These are phyloP conservation scores for Metridium senile DNA, from an alignment of 92 coral and sea anemone genomes.

Conservation along the genomic window DNA sequence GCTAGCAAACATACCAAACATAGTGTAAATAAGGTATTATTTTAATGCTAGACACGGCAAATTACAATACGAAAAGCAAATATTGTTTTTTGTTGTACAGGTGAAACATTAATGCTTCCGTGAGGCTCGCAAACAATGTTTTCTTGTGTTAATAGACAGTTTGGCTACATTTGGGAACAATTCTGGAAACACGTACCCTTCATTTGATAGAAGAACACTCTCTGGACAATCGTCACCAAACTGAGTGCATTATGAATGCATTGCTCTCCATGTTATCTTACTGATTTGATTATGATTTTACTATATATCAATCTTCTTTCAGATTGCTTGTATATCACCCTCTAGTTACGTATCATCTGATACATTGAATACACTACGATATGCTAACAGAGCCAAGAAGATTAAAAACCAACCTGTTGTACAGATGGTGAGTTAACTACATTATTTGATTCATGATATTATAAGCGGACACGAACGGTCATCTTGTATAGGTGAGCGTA, in stretches of 20 bases:
- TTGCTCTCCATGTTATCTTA: too few relatives aligned
- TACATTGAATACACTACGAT: constrained; percentile 93
- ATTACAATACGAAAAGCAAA: too few relatives aligned
- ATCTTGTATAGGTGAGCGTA: too few relatives aligned
- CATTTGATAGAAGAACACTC: too few relatives aligned
- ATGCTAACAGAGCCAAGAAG: constrained; percentile 96
- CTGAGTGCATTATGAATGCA: neutral
- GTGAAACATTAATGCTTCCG: neutral
- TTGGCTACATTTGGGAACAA: neutral
- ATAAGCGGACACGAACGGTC: too few relatives aligned
- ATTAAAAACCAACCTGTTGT: constrained; percentile 98
- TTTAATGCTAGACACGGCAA: too few relatives aligned
- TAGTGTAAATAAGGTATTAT: too few relatives aligned
- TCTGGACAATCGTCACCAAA: neutral
- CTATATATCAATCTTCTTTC: neutral
- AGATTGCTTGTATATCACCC: constrained; percentile 99
- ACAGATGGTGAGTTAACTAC: constrained; percentile 85
- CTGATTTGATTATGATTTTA: too few relatives aligned
- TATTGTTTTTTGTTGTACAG: too few relatives aligned
- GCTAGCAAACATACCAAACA: too few relatives aligned
- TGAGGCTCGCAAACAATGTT: neutral
- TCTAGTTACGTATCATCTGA: constrained; percentile 89
- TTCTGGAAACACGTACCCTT: too few relatives aligned
- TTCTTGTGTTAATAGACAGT: neutral
- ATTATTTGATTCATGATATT: neutral